Base-by-base conservation (phyloP, 2,888 invertebrate species). In the Acanthococcus lagerstroemiae region DNA sequence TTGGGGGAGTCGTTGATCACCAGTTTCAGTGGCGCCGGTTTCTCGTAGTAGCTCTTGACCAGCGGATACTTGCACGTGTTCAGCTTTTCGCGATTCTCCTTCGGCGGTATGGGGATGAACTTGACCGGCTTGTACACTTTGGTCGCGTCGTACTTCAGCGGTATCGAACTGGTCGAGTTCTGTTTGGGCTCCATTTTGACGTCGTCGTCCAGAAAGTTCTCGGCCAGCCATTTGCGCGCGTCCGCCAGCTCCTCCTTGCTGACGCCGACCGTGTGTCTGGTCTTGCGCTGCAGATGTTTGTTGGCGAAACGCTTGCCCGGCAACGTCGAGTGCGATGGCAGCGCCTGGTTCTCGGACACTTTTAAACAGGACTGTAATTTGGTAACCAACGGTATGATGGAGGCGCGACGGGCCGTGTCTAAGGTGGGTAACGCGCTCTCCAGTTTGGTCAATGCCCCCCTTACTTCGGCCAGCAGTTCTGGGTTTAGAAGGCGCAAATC, bases 191-290 rank as follows among this genome's bases (percentile, higher is more conserved):
- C 15, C 26, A 25, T 55, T 45, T 50, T 6, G 50, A n/a, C 1
- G 26, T 46, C 4, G 65, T 65, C 52, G 57, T 67, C 21, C 3
- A 30, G 19, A n/a, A 57, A 46, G n/a, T 55, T 19, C 9, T 27
- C 44, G 45, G 63, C 54, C 70, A 90, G 83, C 73, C 87, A 82
- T 67, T 84, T 82, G 54, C 90, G 80, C 0, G 91, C 91, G 72
- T 86, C 84, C 2, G 85, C 88, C 25, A 91, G 76, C 73, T 91
- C 91, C 74, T 88, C 89, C 52, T 83, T 82, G 45, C 87, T 88
- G 19, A 91, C 90, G 55, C 88, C 90, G 22, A 91, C 87, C 0
- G 91, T 91, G 75, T 91, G 89, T 0, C 91, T 78, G 55, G 82
- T 82, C 68, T 84, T 82, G 27, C 86, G 81, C 26, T 3, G 37